These are phyloP conservation scores for Microchirus variegatus DNA, from an alignment of 2,797 vertebrate species.

Conservation along the genomic window DNA sequence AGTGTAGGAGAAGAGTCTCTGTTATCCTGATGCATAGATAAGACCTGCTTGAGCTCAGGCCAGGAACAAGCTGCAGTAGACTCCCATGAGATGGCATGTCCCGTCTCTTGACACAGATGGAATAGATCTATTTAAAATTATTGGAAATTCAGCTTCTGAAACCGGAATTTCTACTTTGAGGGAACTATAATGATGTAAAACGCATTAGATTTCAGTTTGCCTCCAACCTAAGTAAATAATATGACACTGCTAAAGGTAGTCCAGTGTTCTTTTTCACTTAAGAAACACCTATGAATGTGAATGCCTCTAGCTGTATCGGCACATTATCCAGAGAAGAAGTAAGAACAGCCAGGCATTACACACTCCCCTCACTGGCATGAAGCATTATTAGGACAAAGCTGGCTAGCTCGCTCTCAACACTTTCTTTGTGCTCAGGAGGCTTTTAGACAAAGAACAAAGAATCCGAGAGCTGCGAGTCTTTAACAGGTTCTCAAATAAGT, in stretches of 20 bases:
- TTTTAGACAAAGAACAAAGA: constrained; percentile 42
- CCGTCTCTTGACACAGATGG: constrained; percentile 41
- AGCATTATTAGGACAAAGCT: constrained; percentile 42
- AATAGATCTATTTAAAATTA: constrained; percentile 53
- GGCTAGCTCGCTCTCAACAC: constrained; percentile 46
- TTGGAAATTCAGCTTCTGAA: constrained; percentile 26
- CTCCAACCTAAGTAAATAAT: constrained; percentile 32
- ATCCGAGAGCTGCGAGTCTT: constrained; percentile 33
- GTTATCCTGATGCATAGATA: constrained; percentile 75
- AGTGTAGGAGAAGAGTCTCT: constrained; percentile 36
- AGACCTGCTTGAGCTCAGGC: constrained; percentile 49
- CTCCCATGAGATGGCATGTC: constrained; percentile 52
- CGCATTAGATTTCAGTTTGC: constrained; percentile 33
- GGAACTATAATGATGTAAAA: constrained; percentile 18
- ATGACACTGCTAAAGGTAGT: constrained; percentile 12
- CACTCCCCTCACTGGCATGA: constrained; percentile 29
- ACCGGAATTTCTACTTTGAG: constrained; percentile 36
- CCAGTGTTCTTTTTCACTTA: constrained; percentile 7
- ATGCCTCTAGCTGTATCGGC: constrained; percentile 14
- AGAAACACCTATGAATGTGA: constrained; percentile 16
- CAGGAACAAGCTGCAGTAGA: constrained; percentile 56
- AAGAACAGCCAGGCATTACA: constrained; percentile 29
- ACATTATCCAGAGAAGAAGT: constrained; percentile 23
- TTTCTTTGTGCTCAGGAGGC: constrained; percentile 43
- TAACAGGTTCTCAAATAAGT: constrained; percentile 49